Conservation (phyloP, 2,888 invertebrate genomes). For the Lithosia quadra region DNA sequence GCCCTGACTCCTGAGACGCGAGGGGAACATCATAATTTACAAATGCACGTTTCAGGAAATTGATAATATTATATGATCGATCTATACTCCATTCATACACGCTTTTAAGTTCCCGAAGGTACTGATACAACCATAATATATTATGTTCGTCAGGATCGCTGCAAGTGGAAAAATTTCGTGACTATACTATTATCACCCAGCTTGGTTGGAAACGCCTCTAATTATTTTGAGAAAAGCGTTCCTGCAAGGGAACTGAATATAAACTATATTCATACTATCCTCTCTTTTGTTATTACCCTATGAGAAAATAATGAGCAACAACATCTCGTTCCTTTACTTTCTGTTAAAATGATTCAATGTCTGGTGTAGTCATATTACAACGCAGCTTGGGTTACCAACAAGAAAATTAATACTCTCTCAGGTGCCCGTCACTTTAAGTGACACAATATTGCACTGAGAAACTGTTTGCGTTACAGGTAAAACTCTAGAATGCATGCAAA, state of each 20-base stretch:
- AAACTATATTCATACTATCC: not conserved
- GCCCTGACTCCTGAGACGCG: not conserved
- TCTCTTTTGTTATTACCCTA: not conserved
- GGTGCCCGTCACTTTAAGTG: conserved; percentile 28
- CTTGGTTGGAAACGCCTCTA: not conserved
- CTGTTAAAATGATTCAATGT: conserved; percentile 31
- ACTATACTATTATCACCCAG: not conserved
- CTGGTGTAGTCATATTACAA: conserved; percentile 35
- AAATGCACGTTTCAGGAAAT: not conserved
- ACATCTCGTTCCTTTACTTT: conserved; percentile 8
- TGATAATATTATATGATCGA: not conserved
- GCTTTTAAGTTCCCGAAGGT: not conserved
- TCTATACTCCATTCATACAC: not conserved
- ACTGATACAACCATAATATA: too few species aligned
- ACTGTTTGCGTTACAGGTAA: conserved; percentile 15
- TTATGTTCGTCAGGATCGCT: too few species aligned
- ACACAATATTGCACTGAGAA: conserved; percentile 26
- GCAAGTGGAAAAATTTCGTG: too few species aligned
- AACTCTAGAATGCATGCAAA: conserved; percentile 7
- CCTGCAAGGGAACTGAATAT: not conserved
- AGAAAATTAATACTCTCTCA: conserved; percentile 44
- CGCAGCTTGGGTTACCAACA: conserved; percentile 28
- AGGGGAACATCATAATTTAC: not conserved
- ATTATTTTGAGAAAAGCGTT: not conserved
- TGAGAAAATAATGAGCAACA: not conserved